These are phyloP conservation scores for Harpalus rubripes DNA, from an alignment of 2,888 invertebrate species.

Conservation along the genomic window DNA sequence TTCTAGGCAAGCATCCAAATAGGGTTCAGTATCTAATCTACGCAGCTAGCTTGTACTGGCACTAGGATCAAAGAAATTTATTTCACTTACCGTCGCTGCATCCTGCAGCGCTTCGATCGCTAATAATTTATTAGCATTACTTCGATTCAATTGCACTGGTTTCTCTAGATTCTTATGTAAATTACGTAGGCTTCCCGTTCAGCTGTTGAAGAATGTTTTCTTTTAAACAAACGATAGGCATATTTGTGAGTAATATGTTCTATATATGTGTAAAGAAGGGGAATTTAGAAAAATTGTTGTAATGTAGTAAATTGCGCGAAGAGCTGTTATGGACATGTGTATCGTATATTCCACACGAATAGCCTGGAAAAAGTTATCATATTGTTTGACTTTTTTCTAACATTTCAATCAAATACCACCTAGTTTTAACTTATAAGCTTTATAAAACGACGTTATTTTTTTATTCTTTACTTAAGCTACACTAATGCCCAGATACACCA, in stretches of 20 bases:
- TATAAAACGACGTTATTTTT: too few species aligned
- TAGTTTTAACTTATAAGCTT: neutral
- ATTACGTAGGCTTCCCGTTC: neutral
- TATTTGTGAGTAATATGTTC: neutral
- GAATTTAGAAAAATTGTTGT: neutral
- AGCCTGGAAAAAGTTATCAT: neutral
- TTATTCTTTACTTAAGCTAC: too few species aligned
- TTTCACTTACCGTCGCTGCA: slow-evolving; percentile 31
- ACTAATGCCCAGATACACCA: too few species aligned
- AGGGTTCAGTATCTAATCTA: slow-evolving; percentile 24
- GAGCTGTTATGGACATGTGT: neutral
- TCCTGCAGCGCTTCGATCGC: neutral
- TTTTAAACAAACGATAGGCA: neutral
- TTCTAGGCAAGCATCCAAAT: slow-evolving; percentile 23
- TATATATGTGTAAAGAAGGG: neutral
- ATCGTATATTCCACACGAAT: neutral
- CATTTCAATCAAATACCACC: neutral
- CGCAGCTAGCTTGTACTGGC: slow-evolving; percentile 26
- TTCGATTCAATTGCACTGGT: neutral
- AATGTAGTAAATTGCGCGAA: neutral
- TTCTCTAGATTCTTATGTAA: slow-evolving; percentile 2
- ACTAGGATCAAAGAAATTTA: slow-evolving; percentile 32
- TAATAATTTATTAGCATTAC: slow-evolving; percentile 3
- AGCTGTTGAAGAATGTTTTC: neutral
- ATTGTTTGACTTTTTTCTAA: neutral